Base-by-base conservation (phyloP, 2,888 invertebrate species). In the Anthrax anthrax region DNA sequence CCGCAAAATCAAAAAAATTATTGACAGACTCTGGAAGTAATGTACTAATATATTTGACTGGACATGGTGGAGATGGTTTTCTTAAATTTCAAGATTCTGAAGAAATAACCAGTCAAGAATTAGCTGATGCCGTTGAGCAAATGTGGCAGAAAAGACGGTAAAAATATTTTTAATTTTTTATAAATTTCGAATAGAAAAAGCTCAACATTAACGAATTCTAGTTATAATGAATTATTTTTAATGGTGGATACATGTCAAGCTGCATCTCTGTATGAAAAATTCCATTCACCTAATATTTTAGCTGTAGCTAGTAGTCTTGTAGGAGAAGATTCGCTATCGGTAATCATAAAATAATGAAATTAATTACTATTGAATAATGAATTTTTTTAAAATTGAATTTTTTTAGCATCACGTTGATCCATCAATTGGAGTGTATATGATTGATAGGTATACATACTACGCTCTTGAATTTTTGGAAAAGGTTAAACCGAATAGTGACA, bases 161-260 rank as follows among this genome's bases (percentile, higher is more conserved):
- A 45, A 29, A 16, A 29, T 9, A 29, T 29, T 9, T 12, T 29
- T 29, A 29, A 29, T 29, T 29, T 9, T 29, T 29, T 29, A 29
- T 29, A 6, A 9, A 29, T 29, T 29, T 29, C 29, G 6, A 9
- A 29, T 29, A 9, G 6, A 12, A 12, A 29, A 29, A 29, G 12
- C 6, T 9, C 29, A 9, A 12, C n/a, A n/a, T n/a, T n/a, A n/a
- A n/a, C n/a, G n/a, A 73, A 16, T 36, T 36, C 8, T 68, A 90
- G 91, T 54, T 99, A 98, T 65, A 90, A 97, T 72, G 97, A 99
- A 69, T 80, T 98, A 57, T 86, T 99, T 60, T 92, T 96, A 63
- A 95, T 99, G 75, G 92, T 97, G 52, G 98, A 99, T 66, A 98
- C 97, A 4, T 99, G 98, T 57, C 97, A 99, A 70, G 97, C 97